Evolutionary conservation across 92 coral and sea anemone species (phyloP).

Genomic region (Anthopleura xanthogrammica): DNA sequence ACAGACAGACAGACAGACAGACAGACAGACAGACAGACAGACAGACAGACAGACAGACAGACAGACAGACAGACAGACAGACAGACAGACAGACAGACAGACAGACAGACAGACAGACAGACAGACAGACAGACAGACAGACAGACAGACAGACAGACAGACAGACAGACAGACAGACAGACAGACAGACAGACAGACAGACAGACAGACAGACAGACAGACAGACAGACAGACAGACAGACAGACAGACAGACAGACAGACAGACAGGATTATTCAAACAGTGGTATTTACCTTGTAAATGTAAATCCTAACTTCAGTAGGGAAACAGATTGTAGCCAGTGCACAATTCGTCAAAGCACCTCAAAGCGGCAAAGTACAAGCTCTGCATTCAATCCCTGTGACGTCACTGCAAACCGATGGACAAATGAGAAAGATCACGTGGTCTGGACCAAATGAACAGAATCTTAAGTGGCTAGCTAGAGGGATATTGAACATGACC

Average conservation of each 20-base stretch:
- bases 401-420: constrained; percentile 33
- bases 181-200: too few relatives aligned
- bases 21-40: too few relatives aligned
- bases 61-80: too few relatives aligned
- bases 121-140: constrained; percentile 6
- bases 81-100: background rate
- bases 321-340: constrained; percentile 21
- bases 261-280: background rate
- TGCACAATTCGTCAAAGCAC: constrained; percentile 22
- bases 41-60: too few relatives aligned
- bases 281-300: background rate
- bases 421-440: constrained; percentile 39
- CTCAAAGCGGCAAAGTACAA: constrained; percentile 22
- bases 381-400: constrained; percentile 4
- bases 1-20: too few relatives aligned
- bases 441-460: constrained; percentile 72
- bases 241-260: too few relatives aligned
- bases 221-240: too few relatives aligned
- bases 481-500: constrained; percentile 65
- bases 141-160: background rate
- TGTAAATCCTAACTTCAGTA: background rate
- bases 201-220: too few relatives aligned
- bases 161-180: too few relatives aligned
- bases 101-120: constrained; percentile 4
- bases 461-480: constrained; percentile 67